Conservation (phyloP, 2,888 invertebrate genomes). For the Baccha elongata region DNA sequence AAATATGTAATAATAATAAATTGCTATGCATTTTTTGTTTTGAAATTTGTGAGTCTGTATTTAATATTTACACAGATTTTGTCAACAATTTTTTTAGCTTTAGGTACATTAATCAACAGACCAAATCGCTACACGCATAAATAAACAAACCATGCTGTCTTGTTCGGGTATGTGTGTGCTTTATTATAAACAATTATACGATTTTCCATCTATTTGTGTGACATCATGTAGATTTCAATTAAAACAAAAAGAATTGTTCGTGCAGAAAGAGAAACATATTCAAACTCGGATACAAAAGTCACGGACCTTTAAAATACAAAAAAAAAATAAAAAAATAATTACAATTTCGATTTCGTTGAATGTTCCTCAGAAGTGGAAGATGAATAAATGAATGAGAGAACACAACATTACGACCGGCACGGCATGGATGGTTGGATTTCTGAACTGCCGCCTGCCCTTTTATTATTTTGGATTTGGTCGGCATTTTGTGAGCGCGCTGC, state of each 20-base stretch:
- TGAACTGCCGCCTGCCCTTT: conserved; percentile 24
- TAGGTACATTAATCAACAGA: too few relatives aligned
- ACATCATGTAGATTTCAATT: background rate
- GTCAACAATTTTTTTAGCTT: too few relatives aligned
- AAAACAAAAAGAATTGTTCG: background rate
- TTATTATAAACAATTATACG: too few relatives aligned
- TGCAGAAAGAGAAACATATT: conserved; percentile 28
- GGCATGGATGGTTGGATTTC: background rate
- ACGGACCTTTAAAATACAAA: background rate
- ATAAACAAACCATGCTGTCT: too few relatives aligned
- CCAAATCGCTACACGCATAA: too few relatives aligned
- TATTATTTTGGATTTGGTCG: conserved; percentile 14
- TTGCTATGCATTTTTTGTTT: too few relatives aligned
- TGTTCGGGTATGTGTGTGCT: too few relatives aligned
- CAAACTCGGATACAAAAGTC: conserved; percentile 23
- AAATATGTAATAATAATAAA: too few relatives aligned
- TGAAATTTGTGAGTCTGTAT: too few relatives aligned
- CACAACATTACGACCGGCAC: background rate
- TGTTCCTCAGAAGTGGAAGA: background rate
- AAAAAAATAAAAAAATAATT: background rate
- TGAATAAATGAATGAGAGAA: conserved; percentile 19
- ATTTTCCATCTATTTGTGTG: background rate
- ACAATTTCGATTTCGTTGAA: conserved; percentile 36
- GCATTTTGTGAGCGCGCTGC: conserved; percentile 27
- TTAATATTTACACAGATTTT: too few relatives aligned